Base-by-base conservation (phyloP, 2,113 vertebrate genomes). In the Accipiter virgatus region DNA sequence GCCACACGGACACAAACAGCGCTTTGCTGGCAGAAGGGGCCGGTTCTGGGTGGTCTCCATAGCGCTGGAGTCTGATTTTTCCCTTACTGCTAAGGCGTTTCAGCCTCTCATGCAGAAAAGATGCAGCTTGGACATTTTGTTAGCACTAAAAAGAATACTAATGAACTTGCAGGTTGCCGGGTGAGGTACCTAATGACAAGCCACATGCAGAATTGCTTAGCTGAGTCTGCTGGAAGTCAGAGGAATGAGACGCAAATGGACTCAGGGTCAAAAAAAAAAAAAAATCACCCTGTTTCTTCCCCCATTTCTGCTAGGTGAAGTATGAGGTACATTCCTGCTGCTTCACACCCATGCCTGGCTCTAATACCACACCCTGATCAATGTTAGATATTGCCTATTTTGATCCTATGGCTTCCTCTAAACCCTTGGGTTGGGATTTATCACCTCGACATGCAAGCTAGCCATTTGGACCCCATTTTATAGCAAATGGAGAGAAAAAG, bases 71-170 rank as follows among this genome's bases (percentile, higher is more conserved):
- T 52, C 4, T 21, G 77, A 43, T 72, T 96, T 97, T 95, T 82
- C 86, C 91, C 58, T 95, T 87, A 89, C 78, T 77, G 93, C 87
- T 47, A 87, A 75, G 19, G 87, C 43, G 0, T 58, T 92, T 79
- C 81, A 92, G 93, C 61, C 67, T 93, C 87, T 94, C 85, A 90
- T 70, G 93, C 83, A 96, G 95, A 97, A 94, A 88, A 97, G 92
- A 90, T 95, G 92, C 77, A 65, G 83, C 77, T 81, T 12, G 87
- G 95, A 91, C 80, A 45, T 88, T 92, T 92, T 0, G 11, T 90
- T 81, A 56, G 92, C 52, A 15, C 83, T 87, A 80, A 86, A 95
- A 94, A 77, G 91, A 94, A 96, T 95, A 91, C 95, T 95, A 95
- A 95, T 96, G 91, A 96, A 94, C 92, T 48, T 6, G 34, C 94